Evolutionary conservation across 2,888 invertebrate species (phyloP).

Genomic region (Dastarcus helophoroides): DNA sequence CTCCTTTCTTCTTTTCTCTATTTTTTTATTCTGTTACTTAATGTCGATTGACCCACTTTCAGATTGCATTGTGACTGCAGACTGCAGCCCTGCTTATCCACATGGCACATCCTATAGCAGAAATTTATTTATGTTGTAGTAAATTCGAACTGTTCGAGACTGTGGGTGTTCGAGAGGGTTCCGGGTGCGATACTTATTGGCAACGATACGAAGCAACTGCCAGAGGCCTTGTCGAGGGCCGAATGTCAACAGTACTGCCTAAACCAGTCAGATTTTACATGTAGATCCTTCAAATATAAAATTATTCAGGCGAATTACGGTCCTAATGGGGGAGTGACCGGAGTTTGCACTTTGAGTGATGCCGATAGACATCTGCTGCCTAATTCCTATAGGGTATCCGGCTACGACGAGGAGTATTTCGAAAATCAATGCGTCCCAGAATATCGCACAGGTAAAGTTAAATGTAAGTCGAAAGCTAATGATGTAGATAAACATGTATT

Average conservation of each 20-base stretch:
- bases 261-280: slow-evolving; percentile 41
- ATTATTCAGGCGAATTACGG: slow-evolving; percentile 16
- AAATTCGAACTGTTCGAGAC: slow-evolving; percentile 33
- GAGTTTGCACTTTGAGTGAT: slow-evolving; percentile 59
- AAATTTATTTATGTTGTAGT: slow-evolving; percentile 7
- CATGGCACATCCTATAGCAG: no score
- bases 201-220: slow-evolving; percentile 48
- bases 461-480: no score
- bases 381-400: slow-evolving; percentile 63
- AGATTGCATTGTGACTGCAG: no score
- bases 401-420: slow-evolving; percentile 67
- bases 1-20: no score
- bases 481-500: no score
- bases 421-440: slow-evolving; percentile 65
- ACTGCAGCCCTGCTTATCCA: no score
- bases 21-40: no score
- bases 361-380: slow-evolving; percentile 66
- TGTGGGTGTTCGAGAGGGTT: slow-evolving; percentile 67
- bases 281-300: slow-evolving; percentile 45
- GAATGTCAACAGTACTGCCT: slow-evolving; percentile 58
- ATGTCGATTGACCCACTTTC: no score
- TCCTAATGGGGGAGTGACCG: slow-evolving; percentile 24
- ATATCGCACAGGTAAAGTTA: slow-evolving; percentile 6
- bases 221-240: slow-evolving; percentile 48
- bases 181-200: slow-evolving; percentile 64